Evolutionary conservation across 2,113 vertebrate genomes (phyloP), one percentile per base, ranked within the genome.

Genomic region (Tylochromis polylepis): DNA sequence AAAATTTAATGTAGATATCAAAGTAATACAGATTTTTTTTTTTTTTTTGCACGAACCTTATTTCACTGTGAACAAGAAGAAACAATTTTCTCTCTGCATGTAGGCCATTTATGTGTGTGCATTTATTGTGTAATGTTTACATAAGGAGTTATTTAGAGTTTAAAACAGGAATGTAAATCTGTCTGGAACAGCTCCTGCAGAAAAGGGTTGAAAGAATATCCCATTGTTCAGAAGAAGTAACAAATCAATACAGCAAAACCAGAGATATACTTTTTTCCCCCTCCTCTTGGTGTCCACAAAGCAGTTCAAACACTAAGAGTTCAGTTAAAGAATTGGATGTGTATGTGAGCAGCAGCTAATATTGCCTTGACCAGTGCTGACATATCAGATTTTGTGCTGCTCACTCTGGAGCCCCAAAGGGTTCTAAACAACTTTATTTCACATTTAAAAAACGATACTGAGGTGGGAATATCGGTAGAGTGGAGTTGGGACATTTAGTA

Each of bases 81-180:
- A 49, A 20, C 10, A 1, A 31, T 12, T 5, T 31, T 8, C 24
- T 20, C 0, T 51, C 41, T 51, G 43, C 24, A 20, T 4, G 24
- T 49, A 2, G 15, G 15, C 24, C 1, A 2, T 31, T 31, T 20
- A 0, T 1, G 1, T 75, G 24, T 31, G 16, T 3, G 3, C 20
- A 3, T 77, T 51, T 51, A 27, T 12, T 51, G 24, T 77, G 46
- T 20, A 53, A 31, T 51, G 72, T 77, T 77, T 51, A 77, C 72
- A 31, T 77, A 77, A 77, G 43, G n/a, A 31, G 46, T 51, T 77
- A 51, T 51, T 77, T 51, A 75, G 72, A 77, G 72, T 77, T 77
- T 31, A 72, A 72, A 31, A 75, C 16, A 15, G 67, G 41, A 49
- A 84, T 59, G 55, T 49, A 49, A 77, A 2, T 4, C 5, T 34